phyloP scores from a whole-genome alignment of 2,113 vertebrate genomes.

The Phainopepla nitens region DNA sequence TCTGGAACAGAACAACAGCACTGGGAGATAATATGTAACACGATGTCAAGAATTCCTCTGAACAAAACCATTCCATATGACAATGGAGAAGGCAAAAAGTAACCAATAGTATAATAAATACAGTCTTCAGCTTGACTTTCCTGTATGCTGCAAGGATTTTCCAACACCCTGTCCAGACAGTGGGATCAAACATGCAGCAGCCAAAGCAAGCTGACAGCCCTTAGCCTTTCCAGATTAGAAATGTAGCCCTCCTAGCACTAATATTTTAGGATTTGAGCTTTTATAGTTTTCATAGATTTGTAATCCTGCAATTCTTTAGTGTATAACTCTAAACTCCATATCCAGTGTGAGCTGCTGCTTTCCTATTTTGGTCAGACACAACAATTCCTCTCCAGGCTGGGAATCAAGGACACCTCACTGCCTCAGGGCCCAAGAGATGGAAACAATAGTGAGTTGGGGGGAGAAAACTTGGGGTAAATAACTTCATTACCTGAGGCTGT shows the following conservation, averaged over 20 bases:
- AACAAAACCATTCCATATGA: not conserved
- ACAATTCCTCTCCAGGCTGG: not conserved
- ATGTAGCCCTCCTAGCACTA: not conserved
- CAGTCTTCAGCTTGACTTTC: not conserved
- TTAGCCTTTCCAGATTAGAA: not conserved
- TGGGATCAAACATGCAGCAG: not conserved
- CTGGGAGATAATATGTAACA: not conserved
- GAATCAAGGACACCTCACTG: not conserved
- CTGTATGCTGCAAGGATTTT: not conserved
- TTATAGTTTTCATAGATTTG: not conserved
- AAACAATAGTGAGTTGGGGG: not conserved
- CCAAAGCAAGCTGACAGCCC: not conserved
- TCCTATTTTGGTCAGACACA: not conserved
- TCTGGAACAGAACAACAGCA: not conserved
- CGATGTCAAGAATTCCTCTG: not conserved
- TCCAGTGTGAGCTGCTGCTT: not conserved
- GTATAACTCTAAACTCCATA: not conserved
- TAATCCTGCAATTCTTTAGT: not conserved
- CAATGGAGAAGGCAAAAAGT: not conserved
- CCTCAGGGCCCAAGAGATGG: rapidly evolving
- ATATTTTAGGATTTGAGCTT: not conserved
- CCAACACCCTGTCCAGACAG: not conserved
- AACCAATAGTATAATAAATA: not conserved
- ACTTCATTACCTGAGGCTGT: not conserved
- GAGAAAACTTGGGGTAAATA: not conserved